Evolutionary conservation across 2,113 vertebrate species (phyloP).

Genomic region (Desmodus rotundus): DNA sequence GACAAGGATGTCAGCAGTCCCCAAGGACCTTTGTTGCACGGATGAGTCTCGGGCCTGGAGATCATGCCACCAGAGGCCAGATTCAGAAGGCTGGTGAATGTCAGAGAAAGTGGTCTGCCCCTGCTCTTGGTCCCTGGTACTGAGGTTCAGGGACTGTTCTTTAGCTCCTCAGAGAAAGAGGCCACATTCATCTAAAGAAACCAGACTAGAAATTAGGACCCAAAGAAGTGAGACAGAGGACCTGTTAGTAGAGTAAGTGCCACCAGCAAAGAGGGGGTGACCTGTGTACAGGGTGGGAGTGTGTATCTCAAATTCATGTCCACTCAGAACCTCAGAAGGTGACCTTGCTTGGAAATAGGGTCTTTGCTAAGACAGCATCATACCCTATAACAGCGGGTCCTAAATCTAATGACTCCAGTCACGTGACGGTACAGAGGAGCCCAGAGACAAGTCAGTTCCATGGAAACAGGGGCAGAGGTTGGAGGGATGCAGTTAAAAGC

Average conservation of each 20-base stretch:
- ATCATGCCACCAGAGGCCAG: accelerated
- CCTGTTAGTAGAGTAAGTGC: not conserved
- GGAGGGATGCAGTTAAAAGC: no score
- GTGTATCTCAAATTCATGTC: not conserved
- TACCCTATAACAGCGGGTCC: not conserved
- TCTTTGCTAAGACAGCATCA: not conserved
- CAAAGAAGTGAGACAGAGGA: not conserved
- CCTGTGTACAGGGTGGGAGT: no score
- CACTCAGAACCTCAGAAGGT: not conserved
- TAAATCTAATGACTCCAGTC: not conserved
- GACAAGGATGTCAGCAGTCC: not conserved
- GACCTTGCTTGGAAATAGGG: not conserved
- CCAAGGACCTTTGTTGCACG: not conserved
- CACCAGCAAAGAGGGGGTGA: not conserved
- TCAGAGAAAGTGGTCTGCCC: not conserved
- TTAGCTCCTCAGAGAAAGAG: not conserved
- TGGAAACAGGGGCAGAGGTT: not conserved
- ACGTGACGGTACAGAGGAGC: not conserved
- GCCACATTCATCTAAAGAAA: not conserved
- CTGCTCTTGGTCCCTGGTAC: not conserved
- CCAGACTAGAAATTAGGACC: not conserved
- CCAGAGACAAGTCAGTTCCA: not conserved
- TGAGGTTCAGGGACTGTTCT: not conserved
- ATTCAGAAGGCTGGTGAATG: not conserved
- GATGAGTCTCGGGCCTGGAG: not conserved